These are phyloP conservation scores for Argyra leucocephala DNA, from an alignment of 2,888 invertebrate species.

Conservation along the genomic window DNA sequence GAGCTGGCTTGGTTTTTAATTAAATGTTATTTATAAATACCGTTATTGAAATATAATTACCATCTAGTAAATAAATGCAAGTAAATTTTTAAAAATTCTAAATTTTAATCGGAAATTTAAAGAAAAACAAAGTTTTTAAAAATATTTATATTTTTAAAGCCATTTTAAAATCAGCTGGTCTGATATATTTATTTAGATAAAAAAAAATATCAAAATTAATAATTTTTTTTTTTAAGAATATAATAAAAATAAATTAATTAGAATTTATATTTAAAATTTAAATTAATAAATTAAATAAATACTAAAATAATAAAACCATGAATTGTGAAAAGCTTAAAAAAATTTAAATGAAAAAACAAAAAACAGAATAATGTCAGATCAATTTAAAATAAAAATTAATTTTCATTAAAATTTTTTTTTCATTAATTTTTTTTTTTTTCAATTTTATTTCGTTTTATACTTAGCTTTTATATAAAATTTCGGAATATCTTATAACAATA, in stretches of 20 bases:
- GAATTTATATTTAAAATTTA: background rate
- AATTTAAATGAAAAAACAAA: background rate
- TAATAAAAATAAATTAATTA: background rate
- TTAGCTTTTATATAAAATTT: background rate
- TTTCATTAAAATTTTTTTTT: background rate
- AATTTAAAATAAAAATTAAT: background rate
- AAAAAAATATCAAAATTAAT: background rate
- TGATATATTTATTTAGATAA: background rate
- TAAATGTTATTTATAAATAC: too few relatives aligned
- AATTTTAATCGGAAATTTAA: too few relatives aligned
- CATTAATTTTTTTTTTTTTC: too few relatives aligned
- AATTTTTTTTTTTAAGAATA: background rate
- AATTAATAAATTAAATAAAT: background rate
- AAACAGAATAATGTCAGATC: background rate
- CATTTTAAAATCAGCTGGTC: background rate
- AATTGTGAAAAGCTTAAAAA: background rate
- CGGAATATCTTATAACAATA: background rate
- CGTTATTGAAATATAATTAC: too few relatives aligned
- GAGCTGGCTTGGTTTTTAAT: too few relatives aligned
- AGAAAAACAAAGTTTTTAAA: too few relatives aligned
- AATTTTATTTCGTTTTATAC: too few relatives aligned
- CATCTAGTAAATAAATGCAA: too few relatives aligned
- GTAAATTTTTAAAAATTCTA: too few relatives aligned
- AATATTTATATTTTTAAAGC: too few relatives aligned
- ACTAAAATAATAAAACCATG: background rate